Conservation (phyloP, 1,140 invertebrate species). For the Oncopeltus fasciatus region DNA sequence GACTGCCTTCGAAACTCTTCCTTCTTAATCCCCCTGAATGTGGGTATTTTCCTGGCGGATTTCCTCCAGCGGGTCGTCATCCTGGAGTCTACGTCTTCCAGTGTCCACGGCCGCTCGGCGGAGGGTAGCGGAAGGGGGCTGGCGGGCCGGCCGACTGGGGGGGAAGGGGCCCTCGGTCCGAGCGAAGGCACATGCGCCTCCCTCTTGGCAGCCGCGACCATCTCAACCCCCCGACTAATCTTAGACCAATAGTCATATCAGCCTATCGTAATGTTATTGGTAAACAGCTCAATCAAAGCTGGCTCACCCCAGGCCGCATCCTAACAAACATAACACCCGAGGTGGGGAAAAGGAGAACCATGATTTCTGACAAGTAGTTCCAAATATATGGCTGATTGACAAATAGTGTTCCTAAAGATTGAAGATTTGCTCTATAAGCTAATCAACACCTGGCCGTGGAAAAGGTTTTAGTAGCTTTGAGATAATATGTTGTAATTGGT, state of each 20-base stretch:
- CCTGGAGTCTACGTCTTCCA: not conserved
- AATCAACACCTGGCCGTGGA: no score
- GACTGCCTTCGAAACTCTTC: conserved; percentile 53
- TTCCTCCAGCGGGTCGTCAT: not conserved
- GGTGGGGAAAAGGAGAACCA: no score
- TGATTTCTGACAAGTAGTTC: no score
- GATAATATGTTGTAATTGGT: no score
- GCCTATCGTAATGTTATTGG: not conserved
- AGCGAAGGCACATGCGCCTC: not conserved
- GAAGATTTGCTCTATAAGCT: no score
- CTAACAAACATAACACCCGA: no score
- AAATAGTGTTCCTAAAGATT: no score
- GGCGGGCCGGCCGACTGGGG: not conserved
- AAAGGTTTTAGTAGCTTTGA: no score
- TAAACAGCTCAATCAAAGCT: no score
- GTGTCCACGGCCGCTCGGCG: not conserved
- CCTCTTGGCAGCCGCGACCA: not conserved
- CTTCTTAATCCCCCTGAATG: conserved; percentile 60
- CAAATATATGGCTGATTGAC: no score
- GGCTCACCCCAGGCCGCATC: no score
- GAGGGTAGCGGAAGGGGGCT: not conserved
- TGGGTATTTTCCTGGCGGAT: conserved; percentile 25
- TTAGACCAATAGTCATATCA: not conserved
- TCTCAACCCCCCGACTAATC: not conserved
- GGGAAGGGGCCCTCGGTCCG: not conserved